Base-by-base conservation (phyloP, 1,140 invertebrate genomes). In the Micrasema longulum region DNA sequence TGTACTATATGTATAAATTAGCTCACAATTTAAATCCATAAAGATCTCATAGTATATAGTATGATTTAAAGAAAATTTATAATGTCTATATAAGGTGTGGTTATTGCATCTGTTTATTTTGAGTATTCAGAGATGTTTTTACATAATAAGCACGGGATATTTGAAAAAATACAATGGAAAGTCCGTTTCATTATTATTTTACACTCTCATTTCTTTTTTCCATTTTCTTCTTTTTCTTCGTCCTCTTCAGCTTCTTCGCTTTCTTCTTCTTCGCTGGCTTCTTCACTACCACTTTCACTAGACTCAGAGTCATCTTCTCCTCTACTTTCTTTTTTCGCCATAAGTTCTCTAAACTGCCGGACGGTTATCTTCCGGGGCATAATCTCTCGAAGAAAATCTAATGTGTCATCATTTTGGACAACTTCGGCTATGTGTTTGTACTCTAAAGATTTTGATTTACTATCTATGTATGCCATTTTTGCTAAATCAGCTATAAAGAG, bases 281-380 rank as follows among this genome's bases (percentile, higher is more conserved):
- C 69, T 41, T 70, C 62, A 7, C 81, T 81, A 71, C 82, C 70
- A 11, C 53, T 50, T 4, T 50, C 68, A 26, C 38, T 50, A 10
- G 64, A 78, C 5, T 82, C 80, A 36, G 77, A 81, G 4, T 78
- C 79, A 3, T 77, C 76, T 47, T 83, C 79, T 77, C 84, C 79
- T 48, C 75, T 79, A 6, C 78, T 69, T 0, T 80, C 79, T 77
- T 90, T 90, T 36, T 86, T 87, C 0, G 87, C 86, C 87, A 91
- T 89, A 75, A 91, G 81, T 78, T 89, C 86, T 76, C 90, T 90
- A 63, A 86, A 91, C 77, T 90, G 85, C 38, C 84, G 80, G 0
- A 91, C 89, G 2, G 90, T 90, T 12, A 92, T 91, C 77, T 92
- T 92, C 64, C 87, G 84, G 0, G 91, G 91, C 85, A 92, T 88